These are phyloP conservation scores for Sitta europaea DNA, from an alignment of 2,113 vertebrate genomes.

Conservation along the genomic window DNA sequence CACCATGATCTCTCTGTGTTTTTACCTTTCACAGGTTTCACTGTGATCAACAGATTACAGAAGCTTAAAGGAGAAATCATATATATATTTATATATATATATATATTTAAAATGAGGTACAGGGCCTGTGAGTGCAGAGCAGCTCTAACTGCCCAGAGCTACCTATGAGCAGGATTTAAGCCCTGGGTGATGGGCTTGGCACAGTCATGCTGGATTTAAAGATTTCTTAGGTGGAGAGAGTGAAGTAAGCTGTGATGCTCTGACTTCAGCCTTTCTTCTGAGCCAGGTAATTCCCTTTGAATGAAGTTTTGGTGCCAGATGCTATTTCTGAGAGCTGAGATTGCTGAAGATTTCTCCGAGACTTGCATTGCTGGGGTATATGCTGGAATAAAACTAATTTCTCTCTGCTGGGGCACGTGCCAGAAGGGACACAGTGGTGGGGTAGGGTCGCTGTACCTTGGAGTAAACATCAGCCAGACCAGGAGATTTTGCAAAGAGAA, in stretches of 20 bases:
- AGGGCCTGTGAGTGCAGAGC: not conserved
- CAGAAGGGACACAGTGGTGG: not conserved
- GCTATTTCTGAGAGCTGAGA: not conserved
- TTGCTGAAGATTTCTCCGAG: not conserved
- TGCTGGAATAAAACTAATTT: not conserved
- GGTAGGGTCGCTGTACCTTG: fast-evolving
- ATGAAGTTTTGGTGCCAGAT: not conserved
- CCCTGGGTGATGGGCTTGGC: not conserved
- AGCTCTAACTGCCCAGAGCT: not conserved
- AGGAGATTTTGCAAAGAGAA: not conserved
- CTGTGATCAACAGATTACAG: not conserved
- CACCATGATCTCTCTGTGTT: fast-evolving
- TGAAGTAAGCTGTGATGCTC: not conserved
- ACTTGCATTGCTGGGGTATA: not conserved
- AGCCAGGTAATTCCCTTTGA: not conserved
- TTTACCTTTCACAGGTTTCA: not conserved
- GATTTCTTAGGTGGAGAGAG: not conserved
- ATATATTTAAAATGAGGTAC: not conserved
- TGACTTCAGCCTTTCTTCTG: not conserved
- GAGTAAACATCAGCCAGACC: not conserved
- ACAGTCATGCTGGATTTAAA: not conserved
- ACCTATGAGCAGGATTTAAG: not conserved
- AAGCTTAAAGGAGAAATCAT: not conserved
- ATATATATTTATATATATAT: fast-evolving
- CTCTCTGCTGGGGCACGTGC: fast-evolving